Percentiles rank a stretch among this genome's conserved stretches.
These are phyloP conservation scores for Centropristis striata DNA, from an alignment of 2,113 vertebrate species.

Conservation along the genomic window DNA sequence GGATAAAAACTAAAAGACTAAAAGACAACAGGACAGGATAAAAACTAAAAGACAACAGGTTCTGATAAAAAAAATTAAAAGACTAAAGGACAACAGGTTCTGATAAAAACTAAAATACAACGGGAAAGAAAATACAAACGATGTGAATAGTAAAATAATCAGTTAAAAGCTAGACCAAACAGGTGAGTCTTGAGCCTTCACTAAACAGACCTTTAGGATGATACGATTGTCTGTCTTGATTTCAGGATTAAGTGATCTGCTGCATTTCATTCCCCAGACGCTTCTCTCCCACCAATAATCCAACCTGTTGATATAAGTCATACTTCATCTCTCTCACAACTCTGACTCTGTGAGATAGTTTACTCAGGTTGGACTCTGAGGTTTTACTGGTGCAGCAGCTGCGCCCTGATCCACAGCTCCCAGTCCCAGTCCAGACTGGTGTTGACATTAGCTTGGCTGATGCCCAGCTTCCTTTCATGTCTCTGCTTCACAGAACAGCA, in stretches of 20 bases:
- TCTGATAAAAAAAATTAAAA: no score
- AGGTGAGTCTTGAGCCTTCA: no score
- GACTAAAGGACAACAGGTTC: no score
- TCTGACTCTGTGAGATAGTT: conserved; percentile 30
- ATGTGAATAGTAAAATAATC: no score
- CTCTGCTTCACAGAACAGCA: neutral
- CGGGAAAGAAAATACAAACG: no score
- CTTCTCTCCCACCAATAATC: neutral
- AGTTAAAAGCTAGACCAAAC: no score
- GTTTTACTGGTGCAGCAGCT: conserved; percentile 52
- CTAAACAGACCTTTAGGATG: rapidly evolving
- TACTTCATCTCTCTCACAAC: neutral
- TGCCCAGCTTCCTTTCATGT: conserved; percentile 19
- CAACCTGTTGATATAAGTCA: neutral
- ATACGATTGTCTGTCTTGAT: neutral
- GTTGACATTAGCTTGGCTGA: conserved; percentile 44
- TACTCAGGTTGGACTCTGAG: conserved; percentile 38
- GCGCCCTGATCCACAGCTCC: conserved; percentile 53
- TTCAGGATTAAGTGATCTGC: neutral
- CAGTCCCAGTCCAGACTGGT: conserved; percentile 16
- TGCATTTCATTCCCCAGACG: neutral
- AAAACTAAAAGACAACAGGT: no score
- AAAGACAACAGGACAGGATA: no score
- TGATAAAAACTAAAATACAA: no score
- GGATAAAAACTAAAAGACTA: no score